These are phyloP conservation scores for Cheirogaleus major DNA, from an alignment of 2,797 vertebrate genomes.

Conservation along the genomic window DNA sequence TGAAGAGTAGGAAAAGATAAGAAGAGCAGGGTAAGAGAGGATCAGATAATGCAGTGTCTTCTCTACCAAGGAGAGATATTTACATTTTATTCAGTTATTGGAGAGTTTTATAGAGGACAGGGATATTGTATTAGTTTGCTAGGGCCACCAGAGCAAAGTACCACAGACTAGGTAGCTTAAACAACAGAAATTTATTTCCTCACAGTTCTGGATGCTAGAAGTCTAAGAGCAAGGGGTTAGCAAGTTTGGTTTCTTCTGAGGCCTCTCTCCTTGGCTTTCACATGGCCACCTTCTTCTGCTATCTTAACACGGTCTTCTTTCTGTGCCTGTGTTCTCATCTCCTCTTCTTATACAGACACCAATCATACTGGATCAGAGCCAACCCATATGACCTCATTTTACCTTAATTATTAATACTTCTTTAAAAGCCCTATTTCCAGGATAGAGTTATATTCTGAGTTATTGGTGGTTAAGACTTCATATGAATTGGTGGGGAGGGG, in stretches of 20 bases:
- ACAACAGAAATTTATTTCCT: not conserved
- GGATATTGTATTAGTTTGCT: not conserved
- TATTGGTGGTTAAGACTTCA: not conserved
- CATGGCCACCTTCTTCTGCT: not conserved
- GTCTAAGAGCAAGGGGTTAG: not conserved
- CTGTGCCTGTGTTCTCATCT: not conserved
- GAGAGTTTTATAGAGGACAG: not conserved
- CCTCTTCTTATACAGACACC: not conserved
- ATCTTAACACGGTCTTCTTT: not conserved
- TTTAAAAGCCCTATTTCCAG: not conserved
- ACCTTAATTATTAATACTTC: not conserved
- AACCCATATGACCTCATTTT: not conserved
- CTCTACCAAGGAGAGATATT: not conserved
- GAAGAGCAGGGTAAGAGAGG: not conserved
- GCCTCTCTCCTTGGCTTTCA: not conserved
- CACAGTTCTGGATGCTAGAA: not conserved
- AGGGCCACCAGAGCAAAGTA: not conserved
- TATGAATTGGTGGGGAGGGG: not conserved
- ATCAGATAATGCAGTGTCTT: not conserved
- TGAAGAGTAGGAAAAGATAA: not conserved
- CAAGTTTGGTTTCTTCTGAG: not conserved
- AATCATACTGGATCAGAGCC: not conserved
- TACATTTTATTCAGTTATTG: not conserved
- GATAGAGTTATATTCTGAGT: not conserved
- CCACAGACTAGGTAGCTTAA: not conserved